Base-by-base conservation (phyloP, 2,113 vertebrate species). In the Erythrocercus mccallii region DNA sequence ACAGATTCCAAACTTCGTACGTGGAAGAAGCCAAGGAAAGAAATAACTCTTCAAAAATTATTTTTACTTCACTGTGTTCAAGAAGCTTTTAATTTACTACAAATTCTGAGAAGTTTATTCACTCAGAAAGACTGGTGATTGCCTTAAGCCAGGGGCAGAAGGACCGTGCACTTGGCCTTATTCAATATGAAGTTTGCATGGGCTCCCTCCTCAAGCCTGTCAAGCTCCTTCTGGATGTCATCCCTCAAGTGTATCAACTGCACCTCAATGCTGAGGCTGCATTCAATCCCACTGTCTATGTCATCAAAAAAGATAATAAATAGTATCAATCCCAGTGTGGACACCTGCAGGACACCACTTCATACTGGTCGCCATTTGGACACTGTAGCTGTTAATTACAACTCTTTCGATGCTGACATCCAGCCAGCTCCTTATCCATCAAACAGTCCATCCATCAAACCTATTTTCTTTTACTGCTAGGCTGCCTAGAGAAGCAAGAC, bases 121-220 rank as follows among this genome's bases (percentile, higher is more conserved):
- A 30, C 27, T 42, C 42, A 13, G 38, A 66, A 62, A 79, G 78
- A 25, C 20, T 53, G 38, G 38, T 33, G 38, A 77, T 5, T 57
- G 64, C 31, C 37, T 45, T 47, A 42, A 57, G 31, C 6, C 21
- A 42, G 15, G 12, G 72, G 21, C 22, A 80, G 22, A 25, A 40
- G 27, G 35, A 73, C 6, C 5, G 3, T 5, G 27, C 7, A 38
- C 6, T 50, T 1, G 3, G 20, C n/a, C 42, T 51, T 38, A 18
- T 1, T 28, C 15, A 78, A n/a, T 12, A 73, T 2, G 4, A 8
- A 31, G 17, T 47, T 77, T 2, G 6, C 11, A 2, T 2, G 11
- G 10, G 9, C 24, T 38, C 25, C 22, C 8, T 68, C 35, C 44
- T 69, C 54, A 54, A 78, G 40, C 22, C 24, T 45, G 20, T 45